A percentile compares a stretch with the other conserved stretches of the same genome.
phyloP scores from a whole-genome alignment of 2,113 vertebrate species.

The Sardina pilchardus region DNA sequence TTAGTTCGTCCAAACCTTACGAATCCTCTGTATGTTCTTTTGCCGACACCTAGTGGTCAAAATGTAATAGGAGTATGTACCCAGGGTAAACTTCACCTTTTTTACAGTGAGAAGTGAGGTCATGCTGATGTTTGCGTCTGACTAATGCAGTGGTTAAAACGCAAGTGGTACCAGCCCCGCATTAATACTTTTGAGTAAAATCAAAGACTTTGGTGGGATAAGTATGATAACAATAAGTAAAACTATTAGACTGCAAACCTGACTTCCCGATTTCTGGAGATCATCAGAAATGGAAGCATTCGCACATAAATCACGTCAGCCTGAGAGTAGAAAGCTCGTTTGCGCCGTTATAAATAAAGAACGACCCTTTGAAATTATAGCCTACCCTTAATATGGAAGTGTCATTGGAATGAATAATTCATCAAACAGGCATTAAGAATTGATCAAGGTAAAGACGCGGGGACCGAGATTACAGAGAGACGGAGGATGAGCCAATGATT shows the following conservation, averaged over 20 bases:
- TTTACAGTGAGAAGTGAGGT: background rate
- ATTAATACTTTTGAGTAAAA: background rate
- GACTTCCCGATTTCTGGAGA: background rate
- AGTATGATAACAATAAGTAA: background rate
- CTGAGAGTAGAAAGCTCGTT: background rate
- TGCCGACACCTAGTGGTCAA: conserved; percentile 1
- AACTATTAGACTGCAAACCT: background rate
- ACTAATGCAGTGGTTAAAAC: background rate
- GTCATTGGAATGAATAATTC: conserved; percentile 40
- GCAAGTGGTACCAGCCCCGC: background rate
- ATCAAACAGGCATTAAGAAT: conserved; percentile 45
- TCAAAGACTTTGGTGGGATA: background rate
- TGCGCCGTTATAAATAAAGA: conserved; percentile 13
- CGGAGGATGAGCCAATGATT: background rate
- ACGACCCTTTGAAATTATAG: background rate
- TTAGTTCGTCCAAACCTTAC: background rate
- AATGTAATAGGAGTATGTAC: background rate
- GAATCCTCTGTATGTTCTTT: background rate
- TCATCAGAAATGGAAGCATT: background rate
- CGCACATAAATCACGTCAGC: background rate
- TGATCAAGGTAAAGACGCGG: conserved; percentile 42
- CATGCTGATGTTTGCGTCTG: too few species aligned
- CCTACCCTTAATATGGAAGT: conserved; percentile 34
- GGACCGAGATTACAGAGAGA: conserved; percentile 3
- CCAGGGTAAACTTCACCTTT: background rate